Evolutionary conservation across 2,113 vertebrate genomes (phyloP), one percentile per base, ranked within the genome.

Genomic region (Archocentrus centrarchus): DNA sequence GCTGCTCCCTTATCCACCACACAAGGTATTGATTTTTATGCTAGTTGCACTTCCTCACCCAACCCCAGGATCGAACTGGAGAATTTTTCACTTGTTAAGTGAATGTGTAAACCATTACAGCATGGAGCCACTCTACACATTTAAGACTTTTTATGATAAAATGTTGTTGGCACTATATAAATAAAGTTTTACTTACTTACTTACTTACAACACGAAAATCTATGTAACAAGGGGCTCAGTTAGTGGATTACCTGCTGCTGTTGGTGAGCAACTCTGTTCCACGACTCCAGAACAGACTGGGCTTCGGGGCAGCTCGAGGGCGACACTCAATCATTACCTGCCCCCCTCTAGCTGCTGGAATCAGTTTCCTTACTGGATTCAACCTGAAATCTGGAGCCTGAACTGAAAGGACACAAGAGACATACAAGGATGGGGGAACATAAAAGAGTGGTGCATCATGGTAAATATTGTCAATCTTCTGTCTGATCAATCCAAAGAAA

Each of bases 201-300:
- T 27, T 27, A 27, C 27, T 27, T 27, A 35, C 2, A 2, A 39
- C 44, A 44, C 44, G 14, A 66, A 66, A 47, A n/a, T 57, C 20
- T 7, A 17, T 53, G 66, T 70, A 53, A 32, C 66, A 73, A 11
- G 6, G 6, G 50, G 6, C 18, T 63, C n/a, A 8, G 17, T 3
- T 5, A 4, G 2, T 18, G 22, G 3, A 4, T 11, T 94, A 98
- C 98, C 98, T 98, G 97, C 96, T 98, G 59, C 94, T 98, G 94
- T 99, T 99, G 93, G 90, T 95, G 80, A 99, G 95, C 64, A 99
- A 95, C 89, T 99, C 98, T 0, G 98, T 99, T 73, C 98, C 98
- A 77, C 98, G 98, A 94, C 97, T 99, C 98, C 98, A 99, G 92
- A 98, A 97, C 80, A 99, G 95, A 1, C 92, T 94, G 55, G 98